Percentiles rank a stretch among this genome's conserved stretches.
These are phyloP conservation scores for Hydraecia micacea DNA, from an alignment of 2,888 invertebrate genomes.

Conservation along the genomic window DNA sequence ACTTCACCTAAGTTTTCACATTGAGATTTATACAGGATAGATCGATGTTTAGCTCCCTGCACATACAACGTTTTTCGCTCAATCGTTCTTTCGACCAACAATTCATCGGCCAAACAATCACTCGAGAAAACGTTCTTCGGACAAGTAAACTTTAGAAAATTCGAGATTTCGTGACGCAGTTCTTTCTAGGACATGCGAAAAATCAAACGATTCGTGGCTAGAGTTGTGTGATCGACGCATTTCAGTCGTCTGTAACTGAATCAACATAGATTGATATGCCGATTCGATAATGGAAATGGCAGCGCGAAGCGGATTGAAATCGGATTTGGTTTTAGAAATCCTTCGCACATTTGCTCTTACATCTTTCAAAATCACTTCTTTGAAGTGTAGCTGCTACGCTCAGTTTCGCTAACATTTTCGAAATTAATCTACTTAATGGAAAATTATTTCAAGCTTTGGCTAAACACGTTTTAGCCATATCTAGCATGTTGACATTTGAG, in stretches of 20 bases:
- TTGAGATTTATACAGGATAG: too few species aligned
- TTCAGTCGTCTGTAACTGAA: slow-evolving; percentile 22
- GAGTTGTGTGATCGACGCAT: not conserved
- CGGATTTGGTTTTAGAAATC: slow-evolving; percentile 14
- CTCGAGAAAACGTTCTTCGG: not conserved
- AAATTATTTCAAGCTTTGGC: slow-evolving; percentile 3
- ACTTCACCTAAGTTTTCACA: too few species aligned
- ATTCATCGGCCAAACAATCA: not conserved
- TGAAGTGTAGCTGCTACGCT: not conserved
- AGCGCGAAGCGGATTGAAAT: slow-evolving; percentile 13
- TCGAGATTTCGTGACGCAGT: not conserved
- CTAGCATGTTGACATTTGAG: not conserved
- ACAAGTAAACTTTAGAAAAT: too few species aligned
- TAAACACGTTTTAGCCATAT: not conserved
- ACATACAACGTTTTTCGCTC: not conserved
- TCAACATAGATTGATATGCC: slow-evolving; percentile 38
- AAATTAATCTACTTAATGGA: not conserved
- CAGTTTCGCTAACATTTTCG: not conserved
- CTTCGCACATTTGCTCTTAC: not conserved
- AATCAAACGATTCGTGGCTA: not conserved
- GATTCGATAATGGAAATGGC: slow-evolving; percentile 37
- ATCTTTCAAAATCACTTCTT: slow-evolving; percentile 3
- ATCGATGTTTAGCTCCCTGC: not conserved
- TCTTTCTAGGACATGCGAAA: not conserved
- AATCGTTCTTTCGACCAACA: not conserved